Base-by-base conservation (phyloP, 2,888 invertebrate genomes). In the Orchesellides sinensis region DNA sequence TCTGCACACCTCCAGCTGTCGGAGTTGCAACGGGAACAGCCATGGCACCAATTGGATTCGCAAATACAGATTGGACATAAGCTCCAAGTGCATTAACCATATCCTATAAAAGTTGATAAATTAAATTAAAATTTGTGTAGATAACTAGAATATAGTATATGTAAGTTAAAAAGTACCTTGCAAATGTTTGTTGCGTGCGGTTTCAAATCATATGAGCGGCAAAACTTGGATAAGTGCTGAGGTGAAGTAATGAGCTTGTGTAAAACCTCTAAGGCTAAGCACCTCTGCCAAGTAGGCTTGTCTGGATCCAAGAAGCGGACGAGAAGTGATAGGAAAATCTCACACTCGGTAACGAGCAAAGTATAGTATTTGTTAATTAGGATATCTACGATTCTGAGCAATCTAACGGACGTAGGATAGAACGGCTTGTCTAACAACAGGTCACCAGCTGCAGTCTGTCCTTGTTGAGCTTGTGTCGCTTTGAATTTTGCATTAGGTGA, bases 401-500 rank as follows among this genome's bases (percentile, higher is more conserved):
- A 92, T 68, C 99, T 92, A 95, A 99, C 97, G 89, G 98, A 97
- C 89, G 99, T 97, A 1, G 98, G 98, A 91, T 98, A 99, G 91
- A 96, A 97, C 0, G 98, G 98, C 85, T 97, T 96, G 90, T 98
- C 98, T 63, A 93, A 92, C 6, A 86, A 73, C 19, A 87, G 80
- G 19, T 87, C 86, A 23, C 87, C 84, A 23, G 94, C 92, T 23
- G 93, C 92, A 87, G 93, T 93, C 89, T 93, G 93, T 74, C 92
- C 91, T 87, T 92, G 93, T 35, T 92, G 92, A 84, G 92, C 93
- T 77, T 91, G 90, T 21, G 91, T 90, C 84, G 92, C 92, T 61
- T 97, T 94, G 91, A 97, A 97, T 90, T 99, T 99, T n/a, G 99
- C 96, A 90, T 98, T 99, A 12, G 99, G 99, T 25, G 99, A 99